These are phyloP conservation scores for Thunnus thynnus DNA, from an alignment of 2,113 vertebrate genomes.

Conservation along the genomic window DNA sequence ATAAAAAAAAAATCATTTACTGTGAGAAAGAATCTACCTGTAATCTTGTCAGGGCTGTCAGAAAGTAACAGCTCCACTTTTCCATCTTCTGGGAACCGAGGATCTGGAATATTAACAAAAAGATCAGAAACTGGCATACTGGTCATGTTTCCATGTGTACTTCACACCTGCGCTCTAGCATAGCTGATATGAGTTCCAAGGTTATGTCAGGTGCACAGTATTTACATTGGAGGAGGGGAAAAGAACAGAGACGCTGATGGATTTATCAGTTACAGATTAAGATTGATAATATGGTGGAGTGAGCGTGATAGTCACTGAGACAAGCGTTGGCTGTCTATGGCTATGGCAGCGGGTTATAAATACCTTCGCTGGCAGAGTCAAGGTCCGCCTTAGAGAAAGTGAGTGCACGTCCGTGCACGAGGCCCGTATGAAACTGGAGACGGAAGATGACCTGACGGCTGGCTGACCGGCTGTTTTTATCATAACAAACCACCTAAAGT, in stretches of 20 bases:
- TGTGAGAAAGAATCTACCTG: constrained; percentile 76
- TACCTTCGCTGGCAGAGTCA: constrained; percentile 87
- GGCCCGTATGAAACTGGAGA: constrained; percentile 94
- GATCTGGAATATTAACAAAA: constrained; percentile 83
- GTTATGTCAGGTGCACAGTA: constrained; percentile 41
- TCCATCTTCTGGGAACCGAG: constrained; percentile 89
- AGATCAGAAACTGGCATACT: constrained; percentile 22
- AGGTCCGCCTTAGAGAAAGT: constrained; percentile 91
- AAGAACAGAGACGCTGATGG: constrained; percentile 8
- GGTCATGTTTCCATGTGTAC: constrained; percentile 23
- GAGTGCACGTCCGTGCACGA: constrained; percentile 84
- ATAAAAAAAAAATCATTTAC: neutral
- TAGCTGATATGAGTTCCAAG: constrained; percentile 36
- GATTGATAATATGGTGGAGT: neutral
- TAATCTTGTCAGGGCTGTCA: constrained; percentile 88
- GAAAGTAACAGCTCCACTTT: constrained; percentile 93
- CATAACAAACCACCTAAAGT: constrained; percentile 92
- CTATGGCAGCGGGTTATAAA: constrained; percentile 40
- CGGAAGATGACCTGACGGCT: constrained; percentile 90
- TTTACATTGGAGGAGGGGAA: constrained; percentile 19
- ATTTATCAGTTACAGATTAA: constrained; percentile 65
- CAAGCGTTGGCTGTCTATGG: neutral
- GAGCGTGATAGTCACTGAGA: neutral
- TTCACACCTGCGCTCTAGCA: constrained; percentile 43
- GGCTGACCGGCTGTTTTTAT: constrained; percentile 84